A percentile compares a stretch with the other conserved stretches of the same genome.
Conservation (phyloP, 1,140 invertebrate species). For the Elysia chlorotica region DNA sequence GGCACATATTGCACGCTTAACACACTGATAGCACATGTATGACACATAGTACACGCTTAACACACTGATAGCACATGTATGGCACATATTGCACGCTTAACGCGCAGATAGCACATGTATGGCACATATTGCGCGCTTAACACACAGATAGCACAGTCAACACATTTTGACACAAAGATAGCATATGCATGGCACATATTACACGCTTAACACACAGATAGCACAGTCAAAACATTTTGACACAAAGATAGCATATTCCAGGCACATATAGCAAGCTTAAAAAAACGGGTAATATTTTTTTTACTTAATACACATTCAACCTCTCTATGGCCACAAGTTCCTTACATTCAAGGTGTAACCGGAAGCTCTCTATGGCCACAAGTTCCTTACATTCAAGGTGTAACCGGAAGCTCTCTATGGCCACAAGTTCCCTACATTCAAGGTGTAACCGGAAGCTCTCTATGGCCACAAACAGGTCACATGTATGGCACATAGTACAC, state of each 20-base stretch:
- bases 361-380: conserved; percentile 35
- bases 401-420: conserved; percentile 36
- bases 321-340: background rate
- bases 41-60: no score
- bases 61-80: background rate
- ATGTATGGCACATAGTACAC: background rate
- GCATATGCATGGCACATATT: background rate
- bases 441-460: no score
- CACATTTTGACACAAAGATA: no score
- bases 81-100: background rate
- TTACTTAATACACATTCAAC: no score
- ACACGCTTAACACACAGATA: background rate
- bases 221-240: background rate
- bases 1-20: background rate
- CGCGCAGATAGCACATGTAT: background rate
- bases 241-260: no score
- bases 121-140: background rate
- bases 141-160: no score
- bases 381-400: conserved; percentile 38
- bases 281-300: no score
- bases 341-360: conserved; percentile 42
- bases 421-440: conserved; percentile 35
- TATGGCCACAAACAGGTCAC: conserved; percentile 4
- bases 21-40: no score
- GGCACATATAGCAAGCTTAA: no score